Percentiles rank a stretch among this genome's conserved stretches.
Evolutionary conservation across 2,888 invertebrate genomes (phyloP).

Genomic region (Itoplectis maculator): DNA sequence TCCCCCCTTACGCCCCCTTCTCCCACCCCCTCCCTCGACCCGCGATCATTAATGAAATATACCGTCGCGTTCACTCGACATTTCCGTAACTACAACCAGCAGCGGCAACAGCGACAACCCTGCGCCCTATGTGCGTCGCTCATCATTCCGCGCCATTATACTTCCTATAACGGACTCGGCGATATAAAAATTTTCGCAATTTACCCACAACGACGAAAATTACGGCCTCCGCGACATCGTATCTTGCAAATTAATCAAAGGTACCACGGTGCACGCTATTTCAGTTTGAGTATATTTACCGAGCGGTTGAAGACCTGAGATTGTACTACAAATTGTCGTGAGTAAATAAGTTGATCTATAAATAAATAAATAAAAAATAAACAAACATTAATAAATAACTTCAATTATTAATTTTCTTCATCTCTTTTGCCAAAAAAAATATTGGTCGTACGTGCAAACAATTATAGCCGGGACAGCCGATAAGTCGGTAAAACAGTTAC

Average conservation of each 20-base stretch:
- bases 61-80: conserved; percentile 58
- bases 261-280: conserved; percentile 33
- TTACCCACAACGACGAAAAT: conserved; percentile 56
- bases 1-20: conserved; percentile 51
- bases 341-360: background rate
- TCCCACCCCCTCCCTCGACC: too few relatives aligned
- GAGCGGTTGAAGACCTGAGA: conserved; percentile 4
- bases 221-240: conserved; percentile 51
- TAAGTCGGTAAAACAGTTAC: too few relatives aligned
- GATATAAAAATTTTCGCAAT: conserved; percentile 51
- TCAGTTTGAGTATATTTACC: conserved; percentile 33
- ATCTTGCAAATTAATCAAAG: conserved; percentile 62
- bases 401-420: too few relatives aligned
- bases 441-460: too few relatives aligned
- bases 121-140: conserved; percentile 6
- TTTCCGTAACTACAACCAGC: conserved; percentile 30
- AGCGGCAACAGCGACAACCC: background rate
- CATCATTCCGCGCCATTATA: conserved; percentile 36
- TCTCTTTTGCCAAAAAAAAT: too few relatives aligned
- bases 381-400: background rate
- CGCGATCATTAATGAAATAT: conserved; percentile 66
- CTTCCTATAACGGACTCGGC: conserved; percentile 29
- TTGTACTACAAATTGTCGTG: conserved; percentile 4
- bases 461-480: too few relatives aligned
- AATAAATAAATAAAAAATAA: conserved; percentile 14